Evolutionary conservation across 92 coral and sea anemone species (phyloP).

Genomic region (Porites lobata): DNA sequence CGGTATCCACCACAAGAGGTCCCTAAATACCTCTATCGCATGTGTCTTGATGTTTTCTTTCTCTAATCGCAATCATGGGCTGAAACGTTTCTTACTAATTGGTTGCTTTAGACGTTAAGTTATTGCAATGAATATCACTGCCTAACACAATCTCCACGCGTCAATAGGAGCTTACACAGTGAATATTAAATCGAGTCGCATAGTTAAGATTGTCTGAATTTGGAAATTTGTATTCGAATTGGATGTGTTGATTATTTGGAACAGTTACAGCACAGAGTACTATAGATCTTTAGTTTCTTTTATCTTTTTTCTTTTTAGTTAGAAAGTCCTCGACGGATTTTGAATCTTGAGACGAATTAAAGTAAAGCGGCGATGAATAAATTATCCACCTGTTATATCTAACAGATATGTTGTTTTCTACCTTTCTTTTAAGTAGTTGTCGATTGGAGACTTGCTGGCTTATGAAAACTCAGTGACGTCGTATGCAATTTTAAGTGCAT

Average conservation of each 20-base stretch:
- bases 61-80: not conserved
- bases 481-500: not conserved
- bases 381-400: slow-evolving; percentile 19
- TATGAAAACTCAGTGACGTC: not conserved
- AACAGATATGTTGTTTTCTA: not conserved
- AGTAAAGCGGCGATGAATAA: slow-evolving; percentile 14
- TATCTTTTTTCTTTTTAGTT: not conserved
- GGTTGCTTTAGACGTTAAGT: not conserved
- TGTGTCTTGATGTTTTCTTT: not conserved
- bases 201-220: not conserved
- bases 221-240: not conserved
- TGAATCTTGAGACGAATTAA: not conserved
- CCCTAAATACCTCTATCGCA: slow-evolving; percentile 2
- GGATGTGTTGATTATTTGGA: not conserved
- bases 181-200: not conserved
- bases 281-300: not conserved
- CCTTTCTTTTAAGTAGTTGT: not conserved
- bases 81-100: not conserved
- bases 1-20: not conserved
- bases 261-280: not conserved
- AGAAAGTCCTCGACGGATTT: not conserved
- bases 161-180: not conserved
- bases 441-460: not conserved
- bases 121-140: not conserved
- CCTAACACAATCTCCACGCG: not conserved